phyloP scores from a whole-genome alignment of 2,888 invertebrate genomes.

The Trichogramma dendrolimi region DNA sequence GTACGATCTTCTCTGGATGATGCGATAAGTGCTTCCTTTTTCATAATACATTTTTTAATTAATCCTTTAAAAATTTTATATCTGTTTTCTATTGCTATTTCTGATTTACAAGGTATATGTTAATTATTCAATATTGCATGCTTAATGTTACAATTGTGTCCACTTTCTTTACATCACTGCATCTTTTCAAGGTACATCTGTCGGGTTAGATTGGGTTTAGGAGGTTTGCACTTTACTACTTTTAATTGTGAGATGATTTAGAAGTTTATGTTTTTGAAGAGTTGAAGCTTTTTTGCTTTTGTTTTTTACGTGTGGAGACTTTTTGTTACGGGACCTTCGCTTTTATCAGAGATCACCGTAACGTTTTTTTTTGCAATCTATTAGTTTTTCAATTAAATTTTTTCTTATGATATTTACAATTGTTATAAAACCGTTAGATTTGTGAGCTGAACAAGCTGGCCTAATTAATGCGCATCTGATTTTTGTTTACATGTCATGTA shows the following conservation, averaged over 20 bases:
- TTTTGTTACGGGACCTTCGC: slow-evolving; percentile 8
- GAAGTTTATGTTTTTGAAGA: slow-evolving; percentile 19
- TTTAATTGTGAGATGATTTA: slow-evolving; percentile 21
- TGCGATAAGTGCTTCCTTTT: slow-evolving; percentile 23
- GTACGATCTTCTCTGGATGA: slow-evolving; percentile 29
- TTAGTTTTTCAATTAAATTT: too few species aligned
- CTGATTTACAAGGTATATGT: slow-evolving; percentile 21
- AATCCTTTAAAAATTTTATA: slow-evolving; percentile 24
- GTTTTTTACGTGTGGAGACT: slow-evolving; percentile 7
- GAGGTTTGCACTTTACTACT: slow-evolving; percentile 20
- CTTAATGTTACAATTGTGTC: slow-evolving; percentile 26
- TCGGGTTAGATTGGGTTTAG: slow-evolving; percentile 31
- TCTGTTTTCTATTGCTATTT: slow-evolving; percentile 23
- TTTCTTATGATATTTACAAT: not conserved
- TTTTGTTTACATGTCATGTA: slow-evolving; percentile 16
- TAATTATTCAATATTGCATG: slow-evolving; percentile 26
- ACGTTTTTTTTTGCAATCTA: slow-evolving; percentile 26
- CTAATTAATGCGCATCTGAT: slow-evolving; percentile 36
- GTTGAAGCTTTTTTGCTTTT: slow-evolving; percentile 1
- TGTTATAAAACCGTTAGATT: slow-evolving; percentile 33
- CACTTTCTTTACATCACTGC: slow-evolving; percentile 19
- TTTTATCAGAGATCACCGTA: slow-evolving; percentile 27
- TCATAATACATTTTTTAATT: slow-evolving; percentile 21
- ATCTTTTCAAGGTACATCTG: slow-evolving; percentile 22
- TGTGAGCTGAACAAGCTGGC: slow-evolving; percentile 44